Conservation (phyloP, 1,140 invertebrate genomes). For the Drosophila dunni region DNA sequence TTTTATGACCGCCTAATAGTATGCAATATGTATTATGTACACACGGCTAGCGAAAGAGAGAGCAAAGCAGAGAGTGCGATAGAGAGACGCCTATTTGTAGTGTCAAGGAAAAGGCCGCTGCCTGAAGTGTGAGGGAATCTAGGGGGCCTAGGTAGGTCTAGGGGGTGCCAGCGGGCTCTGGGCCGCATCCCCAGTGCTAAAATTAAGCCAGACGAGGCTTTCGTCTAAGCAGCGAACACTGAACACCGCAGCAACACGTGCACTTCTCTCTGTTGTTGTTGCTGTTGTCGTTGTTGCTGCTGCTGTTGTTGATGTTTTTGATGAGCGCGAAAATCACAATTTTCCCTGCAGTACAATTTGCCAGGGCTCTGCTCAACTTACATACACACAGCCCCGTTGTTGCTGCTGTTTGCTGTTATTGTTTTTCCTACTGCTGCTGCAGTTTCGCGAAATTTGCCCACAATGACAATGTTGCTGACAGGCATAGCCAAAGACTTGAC, state of each 20-base stretch:
- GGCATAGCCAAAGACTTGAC: conserved; percentile 33
- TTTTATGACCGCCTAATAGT: conserved; percentile 76
- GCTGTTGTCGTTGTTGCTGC: background rate
- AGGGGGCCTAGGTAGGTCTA: too few relatives aligned
- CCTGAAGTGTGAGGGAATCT: background rate
- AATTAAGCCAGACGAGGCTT: conserved; percentile 79
- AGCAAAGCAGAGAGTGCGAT: background rate
- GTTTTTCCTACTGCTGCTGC: conserved; percentile 40
- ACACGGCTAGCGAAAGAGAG: conserved; percentile 6
- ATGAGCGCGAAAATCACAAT: conserved; percentile 80
- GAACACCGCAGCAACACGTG: conserved; percentile 29
- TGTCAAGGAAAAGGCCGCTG: conserved; percentile 63
- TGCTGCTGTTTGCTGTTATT: conserved; percentile 10
- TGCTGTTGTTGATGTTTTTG: conserved; percentile 46
- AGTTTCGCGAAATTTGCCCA: conserved; percentile 69
- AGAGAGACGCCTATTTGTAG: conserved; percentile 34
- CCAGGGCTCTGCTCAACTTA: conserved; percentile 45
- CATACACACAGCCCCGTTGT: conserved; percentile 11
- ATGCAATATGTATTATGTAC: conserved; percentile 66
- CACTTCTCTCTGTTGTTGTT: conserved; percentile 34
- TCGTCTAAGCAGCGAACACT: conserved; percentile 44
- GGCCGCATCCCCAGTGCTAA: conserved; percentile 59
- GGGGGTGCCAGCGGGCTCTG: background rate
- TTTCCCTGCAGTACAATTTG: conserved; percentile 81
- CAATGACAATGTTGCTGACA: conserved; percentile 63